These are phyloP conservation scores for Spodoptera picta DNA, from an alignment of 2,888 invertebrate species.

Conservation along the genomic window DNA sequence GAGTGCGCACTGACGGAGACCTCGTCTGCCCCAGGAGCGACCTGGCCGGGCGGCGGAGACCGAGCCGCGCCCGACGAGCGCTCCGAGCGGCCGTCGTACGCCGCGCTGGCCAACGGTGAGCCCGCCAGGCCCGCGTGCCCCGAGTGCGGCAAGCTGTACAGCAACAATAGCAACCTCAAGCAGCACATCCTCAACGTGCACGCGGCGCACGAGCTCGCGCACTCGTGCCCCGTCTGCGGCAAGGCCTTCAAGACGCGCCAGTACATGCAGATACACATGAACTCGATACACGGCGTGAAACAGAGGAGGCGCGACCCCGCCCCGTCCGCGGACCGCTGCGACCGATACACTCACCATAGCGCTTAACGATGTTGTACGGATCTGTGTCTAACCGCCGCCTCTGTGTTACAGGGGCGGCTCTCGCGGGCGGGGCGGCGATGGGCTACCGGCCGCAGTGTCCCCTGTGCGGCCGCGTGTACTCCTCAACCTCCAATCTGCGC, in stretches of 20 bases:
- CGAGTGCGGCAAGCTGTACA: conserved; percentile 91
- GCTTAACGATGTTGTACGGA: conserved; percentile 74
- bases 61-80: conserved; percentile 47
- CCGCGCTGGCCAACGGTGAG: conserved; percentile 73
- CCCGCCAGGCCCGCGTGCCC: conserved; percentile 90
- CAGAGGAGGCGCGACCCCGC: conserved; percentile 87
- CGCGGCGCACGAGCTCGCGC: conserved; percentile 89
- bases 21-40: conserved; percentile 86
- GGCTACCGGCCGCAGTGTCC: conserved; percentile 91
- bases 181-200: conserved; percentile 92
- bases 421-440: conserved; percentile 87
- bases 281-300: conserved; percentile 91
- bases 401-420: conserved; percentile 91
- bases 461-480: conserved; percentile 92
- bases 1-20: conserved; percentile 77
- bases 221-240: conserved; percentile 90
- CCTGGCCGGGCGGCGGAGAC: conserved; percentile 68
- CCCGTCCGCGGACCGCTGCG: conserved; percentile 74
- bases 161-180: conserved; percentile 91
- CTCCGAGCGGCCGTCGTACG: conserved; percentile 58
- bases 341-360: conserved; percentile 81
- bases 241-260: conserved; percentile 92
- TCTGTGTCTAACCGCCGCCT: conserved; percentile 88
- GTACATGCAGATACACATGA: conserved; percentile 91
- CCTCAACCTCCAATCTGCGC: conserved; percentile 92